Evolutionary conservation across 30 jellyfish, hydroid and myxozoan genomes (phyloP).

Genomic region (Chrysaora quinquecirrha): DNA sequence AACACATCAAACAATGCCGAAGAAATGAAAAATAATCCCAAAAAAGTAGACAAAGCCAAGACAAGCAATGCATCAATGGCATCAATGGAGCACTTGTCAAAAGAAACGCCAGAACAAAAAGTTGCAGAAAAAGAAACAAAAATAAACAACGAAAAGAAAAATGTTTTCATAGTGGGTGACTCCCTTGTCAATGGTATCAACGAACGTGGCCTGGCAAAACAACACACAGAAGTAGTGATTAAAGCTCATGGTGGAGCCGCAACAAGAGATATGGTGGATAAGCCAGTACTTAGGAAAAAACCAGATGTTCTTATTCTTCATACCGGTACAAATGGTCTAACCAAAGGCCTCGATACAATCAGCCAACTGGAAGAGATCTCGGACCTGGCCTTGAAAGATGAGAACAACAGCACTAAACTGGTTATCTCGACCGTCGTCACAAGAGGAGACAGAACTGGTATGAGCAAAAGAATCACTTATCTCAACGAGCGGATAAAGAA

Average conservation of each 20-base stretch:
- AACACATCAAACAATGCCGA: background rate
- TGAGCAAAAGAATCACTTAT: background rate
- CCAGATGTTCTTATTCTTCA: slow-evolving; percentile 17
- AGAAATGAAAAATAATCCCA: background rate
- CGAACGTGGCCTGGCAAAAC: slow-evolving; percentile 35
- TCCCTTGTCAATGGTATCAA: slow-evolving; percentile 24
- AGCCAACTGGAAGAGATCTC: slow-evolving; percentile 1
- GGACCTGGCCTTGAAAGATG: background rate
- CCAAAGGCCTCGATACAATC: slow-evolving; percentile 5
- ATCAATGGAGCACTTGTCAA: background rate
- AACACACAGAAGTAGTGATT: slow-evolving; percentile 3
- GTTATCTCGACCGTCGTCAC: background rate
- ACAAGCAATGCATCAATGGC: background rate
- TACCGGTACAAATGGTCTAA: slow-evolving; percentile 10
- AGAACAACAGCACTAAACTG: background rate
- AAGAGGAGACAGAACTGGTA: background rate
- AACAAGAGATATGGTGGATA: slow-evolving; percentile 19
- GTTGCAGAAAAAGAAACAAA: slow-evolving; percentile 9
- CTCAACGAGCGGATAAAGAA: background rate
- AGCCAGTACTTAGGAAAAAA: slow-evolving; percentile 22
- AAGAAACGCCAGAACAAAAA: slow-evolving; percentile 12
- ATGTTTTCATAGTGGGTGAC: slow-evolving; percentile 14
- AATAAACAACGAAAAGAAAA: slow-evolving; percentile 6
- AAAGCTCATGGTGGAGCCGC: slow-evolving; percentile 30
- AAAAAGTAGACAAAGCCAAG: background rate